Evolutionary conservation across 2,797 vertebrate species (phyloP).

Genomic region (Neosalanx taihuensis): DNA sequence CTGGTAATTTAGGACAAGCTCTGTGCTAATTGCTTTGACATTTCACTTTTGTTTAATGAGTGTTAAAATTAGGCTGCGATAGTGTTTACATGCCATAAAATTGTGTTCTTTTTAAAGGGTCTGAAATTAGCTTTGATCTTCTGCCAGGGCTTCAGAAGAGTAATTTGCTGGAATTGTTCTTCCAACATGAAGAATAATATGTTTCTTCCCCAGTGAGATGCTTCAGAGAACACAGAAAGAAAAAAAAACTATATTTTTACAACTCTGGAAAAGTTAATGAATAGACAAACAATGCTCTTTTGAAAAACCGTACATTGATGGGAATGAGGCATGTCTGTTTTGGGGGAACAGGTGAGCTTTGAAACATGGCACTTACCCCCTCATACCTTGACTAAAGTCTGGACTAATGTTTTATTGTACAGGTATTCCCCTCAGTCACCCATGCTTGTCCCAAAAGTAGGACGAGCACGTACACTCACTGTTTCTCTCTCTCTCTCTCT

Average conservation of each 20-base stretch:
- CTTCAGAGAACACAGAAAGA: slow-evolving; percentile 4
- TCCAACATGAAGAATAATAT: slow-evolving; percentile 42
- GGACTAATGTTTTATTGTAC: too few relatives aligned
- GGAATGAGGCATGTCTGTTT: background rate
- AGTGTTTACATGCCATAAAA: slow-evolving; percentile 44
- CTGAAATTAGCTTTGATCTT: slow-evolving; percentile 55
- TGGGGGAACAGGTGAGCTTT: background rate
- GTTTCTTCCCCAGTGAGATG: slow-evolving; percentile 29
- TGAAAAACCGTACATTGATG: background rate
- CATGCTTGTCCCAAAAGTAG: slow-evolving; percentile 16
- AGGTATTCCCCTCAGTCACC: too few relatives aligned
- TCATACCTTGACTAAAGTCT: too few relatives aligned
- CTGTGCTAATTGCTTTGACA: slow-evolving; percentile 52
- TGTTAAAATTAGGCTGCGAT: slow-evolving; percentile 44
- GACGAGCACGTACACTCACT: background rate
- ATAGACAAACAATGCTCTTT: background rate
- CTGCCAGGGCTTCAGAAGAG: slow-evolving; percentile 32
- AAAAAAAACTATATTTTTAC: slow-evolving; percentile 13
- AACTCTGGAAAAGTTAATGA: background rate
- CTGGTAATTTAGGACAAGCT: slow-evolving; percentile 37
- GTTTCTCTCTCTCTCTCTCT: background rate
- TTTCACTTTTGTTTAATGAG: slow-evolving; percentile 35
- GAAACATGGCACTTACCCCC: too few relatives aligned
- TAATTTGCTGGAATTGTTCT: slow-evolving; percentile 31
- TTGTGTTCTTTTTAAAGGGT: slow-evolving; percentile 9